phyloP scores from a whole-genome alignment of 2,113 vertebrate species.

The Thinocorus orbignyianus region DNA sequence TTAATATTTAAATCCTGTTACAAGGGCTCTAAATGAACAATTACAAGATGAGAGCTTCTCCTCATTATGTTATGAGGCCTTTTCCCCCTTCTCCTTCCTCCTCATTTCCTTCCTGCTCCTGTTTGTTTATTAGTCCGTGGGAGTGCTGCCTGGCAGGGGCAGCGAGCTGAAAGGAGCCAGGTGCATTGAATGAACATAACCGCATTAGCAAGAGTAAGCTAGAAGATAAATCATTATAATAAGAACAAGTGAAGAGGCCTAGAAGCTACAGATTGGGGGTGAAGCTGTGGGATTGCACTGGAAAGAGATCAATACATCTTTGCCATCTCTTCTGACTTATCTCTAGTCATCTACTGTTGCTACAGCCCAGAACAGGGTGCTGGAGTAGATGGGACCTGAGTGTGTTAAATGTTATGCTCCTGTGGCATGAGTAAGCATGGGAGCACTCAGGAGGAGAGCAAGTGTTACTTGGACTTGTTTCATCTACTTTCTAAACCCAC shows the following conservation, averaged over 20 bases:
- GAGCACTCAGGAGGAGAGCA: neutral
- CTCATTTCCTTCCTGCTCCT: neutral
- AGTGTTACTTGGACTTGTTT: neutral
- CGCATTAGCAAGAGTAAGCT: neutral
- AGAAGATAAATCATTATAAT: neutral
- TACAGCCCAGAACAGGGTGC: neutral
- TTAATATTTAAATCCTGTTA: conserved; percentile 24
- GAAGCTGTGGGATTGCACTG: neutral
- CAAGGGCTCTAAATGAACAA: neutral
- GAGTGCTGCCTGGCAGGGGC: neutral
- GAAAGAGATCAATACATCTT: neutral
- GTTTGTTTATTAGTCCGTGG: neutral
- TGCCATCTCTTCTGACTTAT: neutral
- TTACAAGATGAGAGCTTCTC: neutral
- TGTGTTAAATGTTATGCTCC: neutral
- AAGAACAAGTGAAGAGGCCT: neutral
- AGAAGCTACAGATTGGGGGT: neutral
- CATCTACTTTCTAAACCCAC: neutral
- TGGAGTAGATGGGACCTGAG: neutral
- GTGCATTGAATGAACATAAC: neutral
- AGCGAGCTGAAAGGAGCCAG: neutral
- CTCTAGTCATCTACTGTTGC: neutral
- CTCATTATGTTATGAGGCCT: neutral
- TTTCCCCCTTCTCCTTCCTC: neutral
- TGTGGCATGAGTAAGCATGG: neutral